Conservation (phyloP, 2,113 vertebrate species). For the Abramis brama region DNA sequence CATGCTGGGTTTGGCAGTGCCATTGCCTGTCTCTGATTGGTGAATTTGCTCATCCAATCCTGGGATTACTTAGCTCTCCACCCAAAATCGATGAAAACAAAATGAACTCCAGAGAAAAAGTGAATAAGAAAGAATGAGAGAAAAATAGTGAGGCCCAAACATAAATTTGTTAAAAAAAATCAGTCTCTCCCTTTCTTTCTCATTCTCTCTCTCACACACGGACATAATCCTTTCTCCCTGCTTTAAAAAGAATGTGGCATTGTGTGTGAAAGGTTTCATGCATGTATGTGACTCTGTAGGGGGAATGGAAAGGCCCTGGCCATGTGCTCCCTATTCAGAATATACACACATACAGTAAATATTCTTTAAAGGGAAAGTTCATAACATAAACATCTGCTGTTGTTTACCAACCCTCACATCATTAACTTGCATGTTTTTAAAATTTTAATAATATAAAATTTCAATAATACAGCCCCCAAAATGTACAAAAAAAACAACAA, state of each 20-base stretch:
- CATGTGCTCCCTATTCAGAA: neutral
- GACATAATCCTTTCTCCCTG: neutral
- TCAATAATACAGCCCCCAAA: neutral
- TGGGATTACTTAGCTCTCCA: conserved; percentile 30
- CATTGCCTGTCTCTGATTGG: conserved; percentile 36
- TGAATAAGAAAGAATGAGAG: neutral
- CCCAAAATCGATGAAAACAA: conserved; percentile 37
- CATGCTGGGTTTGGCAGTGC: conserved; percentile 42
- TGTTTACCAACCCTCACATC: neutral
- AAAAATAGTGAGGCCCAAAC: neutral
- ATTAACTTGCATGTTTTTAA: neutral
- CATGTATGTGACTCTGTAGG: neutral
- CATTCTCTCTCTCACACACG: neutral
- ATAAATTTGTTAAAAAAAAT: too few relatives aligned
- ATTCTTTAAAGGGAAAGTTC: neutral
- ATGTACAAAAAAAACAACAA: neutral
- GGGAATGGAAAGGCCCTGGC: neutral
- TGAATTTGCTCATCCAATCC: conserved; percentile 49
- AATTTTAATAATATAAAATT: neutral
- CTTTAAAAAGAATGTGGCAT: neutral
- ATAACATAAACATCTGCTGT: neutral
- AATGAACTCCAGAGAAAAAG: conserved; percentile 7
- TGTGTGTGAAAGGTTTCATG: neutral
- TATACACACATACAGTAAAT: neutral
- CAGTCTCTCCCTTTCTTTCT: neutral